phyloP scores from a whole-genome alignment of 2,113 vertebrate genomes.

The Sylvia atricapilla region DNA sequence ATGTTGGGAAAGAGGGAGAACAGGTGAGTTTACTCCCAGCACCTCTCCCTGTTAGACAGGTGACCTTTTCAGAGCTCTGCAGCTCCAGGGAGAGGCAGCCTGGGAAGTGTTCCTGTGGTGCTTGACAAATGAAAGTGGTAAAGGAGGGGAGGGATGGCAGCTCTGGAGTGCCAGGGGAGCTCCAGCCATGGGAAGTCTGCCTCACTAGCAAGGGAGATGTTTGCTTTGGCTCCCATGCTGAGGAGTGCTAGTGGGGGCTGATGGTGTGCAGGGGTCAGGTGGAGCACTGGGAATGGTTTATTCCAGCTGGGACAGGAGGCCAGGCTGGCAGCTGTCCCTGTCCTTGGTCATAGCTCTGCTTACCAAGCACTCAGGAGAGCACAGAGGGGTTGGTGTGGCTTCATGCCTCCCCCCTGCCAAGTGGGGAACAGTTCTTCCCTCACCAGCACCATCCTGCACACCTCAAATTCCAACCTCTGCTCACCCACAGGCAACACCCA shows the following conservation, averaged over 20 bases:
- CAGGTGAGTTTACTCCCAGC: neutral
- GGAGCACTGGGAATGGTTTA: neutral
- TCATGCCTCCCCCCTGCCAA: neutral
- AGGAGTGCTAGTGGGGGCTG: neutral
- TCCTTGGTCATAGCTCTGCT: neutral
- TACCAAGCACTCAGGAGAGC: neutral
- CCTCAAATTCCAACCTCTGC: neutral
- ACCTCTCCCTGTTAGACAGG: neutral
- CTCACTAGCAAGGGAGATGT: neutral
- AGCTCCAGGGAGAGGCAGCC: neutral
- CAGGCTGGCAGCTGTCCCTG: neutral
- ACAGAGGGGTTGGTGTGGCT: neutral
- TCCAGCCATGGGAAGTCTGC: neutral
- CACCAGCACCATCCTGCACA: neutral
- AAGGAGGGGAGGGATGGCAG: neutral
- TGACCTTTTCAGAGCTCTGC: constrained; percentile 42
- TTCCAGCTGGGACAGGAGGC: neutral
- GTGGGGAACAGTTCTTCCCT: neutral
- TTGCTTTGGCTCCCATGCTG: neutral
- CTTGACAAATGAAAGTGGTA: constrained; percentile 21
- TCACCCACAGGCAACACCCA: accelerated
- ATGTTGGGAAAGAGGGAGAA: neutral
- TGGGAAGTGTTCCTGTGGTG: neutral
- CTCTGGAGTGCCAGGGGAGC: neutral
- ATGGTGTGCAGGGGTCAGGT: neutral